phyloP scores from a whole-genome alignment of 2,797 vertebrate species.

The Vireo griseus region DNA sequence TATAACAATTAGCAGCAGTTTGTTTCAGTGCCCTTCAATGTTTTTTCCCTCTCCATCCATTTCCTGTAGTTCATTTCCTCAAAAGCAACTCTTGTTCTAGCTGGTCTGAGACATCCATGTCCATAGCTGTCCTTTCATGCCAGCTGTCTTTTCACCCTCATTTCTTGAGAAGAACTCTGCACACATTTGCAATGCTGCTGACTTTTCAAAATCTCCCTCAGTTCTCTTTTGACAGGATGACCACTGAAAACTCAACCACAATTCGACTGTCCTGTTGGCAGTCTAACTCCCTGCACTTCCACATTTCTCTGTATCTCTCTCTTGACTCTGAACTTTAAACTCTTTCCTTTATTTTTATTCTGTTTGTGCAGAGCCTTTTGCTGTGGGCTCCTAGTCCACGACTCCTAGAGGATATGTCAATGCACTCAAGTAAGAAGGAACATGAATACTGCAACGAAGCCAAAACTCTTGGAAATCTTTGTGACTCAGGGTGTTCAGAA shows the following conservation, averaged over 20 bases:
- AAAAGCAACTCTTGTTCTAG: not conserved
- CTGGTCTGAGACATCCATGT: not conserved
- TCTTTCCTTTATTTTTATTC: constrained; percentile 28
- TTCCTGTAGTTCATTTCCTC: not conserved
- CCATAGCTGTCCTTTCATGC: not conserved
- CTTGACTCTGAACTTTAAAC: not conserved
- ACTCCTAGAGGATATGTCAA: constrained; percentile 12
- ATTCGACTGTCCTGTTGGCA: not conserved
- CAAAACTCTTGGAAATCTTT: constrained; percentile 45
- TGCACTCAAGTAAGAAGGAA: constrained; percentile 15
- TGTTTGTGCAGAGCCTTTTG: not conserved
- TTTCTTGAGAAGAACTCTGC: not conserved
- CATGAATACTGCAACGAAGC: constrained; percentile 37
- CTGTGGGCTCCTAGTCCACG: not conserved
- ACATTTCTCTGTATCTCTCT: not conserved
- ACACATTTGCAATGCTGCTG: not conserved
- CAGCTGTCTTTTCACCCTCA: not conserved
- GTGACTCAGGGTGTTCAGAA: constrained; percentile 38
- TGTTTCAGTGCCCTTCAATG: not conserved
- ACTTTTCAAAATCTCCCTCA: not conserved
- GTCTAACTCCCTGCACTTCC: not conserved
- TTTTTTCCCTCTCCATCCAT: not conserved
- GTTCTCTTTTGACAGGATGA: not conserved
- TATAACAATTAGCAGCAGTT: not conserved
- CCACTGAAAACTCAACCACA: not conserved